These are phyloP conservation scores for Acanthornis magna DNA, from an alignment of 2,797 vertebrate species.

Conservation along the genomic window DNA sequence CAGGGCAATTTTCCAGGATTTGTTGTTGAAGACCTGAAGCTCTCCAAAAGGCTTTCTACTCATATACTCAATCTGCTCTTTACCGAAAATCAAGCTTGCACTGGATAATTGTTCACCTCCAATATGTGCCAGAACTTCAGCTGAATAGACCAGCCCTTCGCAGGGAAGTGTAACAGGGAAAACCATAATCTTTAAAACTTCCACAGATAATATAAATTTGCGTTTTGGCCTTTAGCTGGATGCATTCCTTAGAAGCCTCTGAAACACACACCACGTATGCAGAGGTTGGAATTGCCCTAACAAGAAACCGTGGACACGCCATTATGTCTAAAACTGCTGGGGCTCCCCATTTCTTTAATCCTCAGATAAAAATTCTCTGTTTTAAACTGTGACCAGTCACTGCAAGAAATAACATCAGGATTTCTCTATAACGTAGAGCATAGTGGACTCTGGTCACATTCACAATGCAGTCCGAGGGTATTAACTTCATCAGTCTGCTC, in stretches of 20 bases:
- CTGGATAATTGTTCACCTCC: not conserved
- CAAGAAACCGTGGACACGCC: not conserved
- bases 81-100: not conserved
- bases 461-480: constrained; percentile 8
- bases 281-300: not conserved
- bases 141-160: not conserved
- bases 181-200: not conserved
- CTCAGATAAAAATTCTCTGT: not conserved
- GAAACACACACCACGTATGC: not conserved
- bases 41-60: not conserved
- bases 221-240: not conserved
- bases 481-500: constrained; percentile 47
- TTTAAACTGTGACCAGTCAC: not conserved
- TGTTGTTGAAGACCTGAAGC: not conserved
- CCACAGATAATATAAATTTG: not conserved
- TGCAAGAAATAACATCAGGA: not conserved
- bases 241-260: not conserved
- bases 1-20: not conserved
- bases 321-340: not conserved
- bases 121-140: not conserved
- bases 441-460: not conserved
- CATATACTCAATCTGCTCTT: not conserved
- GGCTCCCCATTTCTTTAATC: not conserved
- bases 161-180: not conserved
- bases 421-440: not conserved